These are phyloP conservation scores for Colinus virginianus DNA, from an alignment of 2,113 vertebrate species.

Conservation along the genomic window DNA sequence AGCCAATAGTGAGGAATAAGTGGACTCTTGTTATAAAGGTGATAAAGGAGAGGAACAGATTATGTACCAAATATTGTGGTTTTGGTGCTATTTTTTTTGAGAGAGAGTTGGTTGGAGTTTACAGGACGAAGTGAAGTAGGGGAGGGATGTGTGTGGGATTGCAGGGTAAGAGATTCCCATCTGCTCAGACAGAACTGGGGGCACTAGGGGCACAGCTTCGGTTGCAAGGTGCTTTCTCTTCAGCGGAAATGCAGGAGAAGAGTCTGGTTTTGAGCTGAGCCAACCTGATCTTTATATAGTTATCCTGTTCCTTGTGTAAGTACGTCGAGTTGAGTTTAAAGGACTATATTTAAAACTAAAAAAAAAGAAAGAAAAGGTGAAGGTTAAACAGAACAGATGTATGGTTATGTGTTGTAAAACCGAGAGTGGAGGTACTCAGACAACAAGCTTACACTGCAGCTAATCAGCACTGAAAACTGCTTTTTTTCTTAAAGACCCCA, in stretches of 20 bases:
- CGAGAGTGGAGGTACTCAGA: background rate
- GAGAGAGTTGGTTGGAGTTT: background rate
- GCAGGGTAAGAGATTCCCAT: background rate
- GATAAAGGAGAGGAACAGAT: background rate
- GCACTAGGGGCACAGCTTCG: background rate
- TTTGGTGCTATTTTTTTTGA: background rate
- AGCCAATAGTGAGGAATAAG: background rate
- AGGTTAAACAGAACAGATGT: background rate
- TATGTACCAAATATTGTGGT: background rate
- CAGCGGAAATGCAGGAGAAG: background rate
- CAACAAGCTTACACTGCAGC: background rate
- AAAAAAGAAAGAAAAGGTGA: background rate
- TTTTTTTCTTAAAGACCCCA: background rate
- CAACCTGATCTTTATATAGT: background rate
- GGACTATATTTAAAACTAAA: background rate
- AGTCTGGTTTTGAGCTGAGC: background rate
- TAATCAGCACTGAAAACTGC: background rate
- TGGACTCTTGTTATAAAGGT: background rate
- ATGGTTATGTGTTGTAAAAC: background rate
- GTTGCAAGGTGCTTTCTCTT: background rate
- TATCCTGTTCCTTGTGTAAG: background rate
- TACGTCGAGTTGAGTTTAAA: background rate
- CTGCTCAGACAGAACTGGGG: background rate
- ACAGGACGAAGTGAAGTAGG: background rate
- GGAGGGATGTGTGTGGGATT: background rate